These are phyloP conservation scores for Habroteleia sp. DNA, from an alignment of 2,888 invertebrate species.

Conservation along the genomic window DNA sequence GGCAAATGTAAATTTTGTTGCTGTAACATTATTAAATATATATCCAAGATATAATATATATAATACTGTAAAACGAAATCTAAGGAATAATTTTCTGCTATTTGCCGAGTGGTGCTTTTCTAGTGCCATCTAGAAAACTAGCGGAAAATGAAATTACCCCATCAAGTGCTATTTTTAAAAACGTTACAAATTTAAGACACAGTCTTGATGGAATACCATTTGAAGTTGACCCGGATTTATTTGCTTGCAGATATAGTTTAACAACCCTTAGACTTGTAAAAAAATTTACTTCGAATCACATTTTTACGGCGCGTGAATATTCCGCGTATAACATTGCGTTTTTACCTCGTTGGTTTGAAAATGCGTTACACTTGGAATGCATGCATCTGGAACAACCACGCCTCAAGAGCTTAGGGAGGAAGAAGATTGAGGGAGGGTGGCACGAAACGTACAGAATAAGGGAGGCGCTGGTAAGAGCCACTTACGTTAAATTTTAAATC, in stretches of 20 bases:
- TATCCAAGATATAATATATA: no score
- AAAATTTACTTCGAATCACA: conserved; percentile 38
- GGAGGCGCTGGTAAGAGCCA: conserved; percentile 69
- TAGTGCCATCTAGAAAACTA: conserved; percentile 3
- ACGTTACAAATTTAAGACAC: not conserved
- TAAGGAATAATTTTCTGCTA: not conserved
- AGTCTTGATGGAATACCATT: not conserved
- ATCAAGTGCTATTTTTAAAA: not conserved
- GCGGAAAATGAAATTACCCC: not conserved
- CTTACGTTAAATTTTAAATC: conserved; percentile 75
- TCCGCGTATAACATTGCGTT: conserved; percentile 49
- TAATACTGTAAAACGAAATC: not conserved
- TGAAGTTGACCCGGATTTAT: conserved; percentile 24
- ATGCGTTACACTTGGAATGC: conserved; percentile 68
- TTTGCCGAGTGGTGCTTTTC: not conserved
- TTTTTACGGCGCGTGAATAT: conserved; percentile 49
- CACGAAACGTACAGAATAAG: conserved; percentile 66
- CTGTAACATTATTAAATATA: no score
- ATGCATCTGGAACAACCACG: conserved; percentile 73
- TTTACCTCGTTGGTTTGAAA: conserved; percentile 62
- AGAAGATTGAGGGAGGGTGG: conserved; percentile 65
- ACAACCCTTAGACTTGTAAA: conserved; percentile 28
- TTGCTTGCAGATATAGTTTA: not conserved
- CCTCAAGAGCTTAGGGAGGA: conserved; percentile 67
- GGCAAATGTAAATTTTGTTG: no score